Conservation (phyloP, 2,888 invertebrate genomes). For the Halictus quadricinctus region DNA sequence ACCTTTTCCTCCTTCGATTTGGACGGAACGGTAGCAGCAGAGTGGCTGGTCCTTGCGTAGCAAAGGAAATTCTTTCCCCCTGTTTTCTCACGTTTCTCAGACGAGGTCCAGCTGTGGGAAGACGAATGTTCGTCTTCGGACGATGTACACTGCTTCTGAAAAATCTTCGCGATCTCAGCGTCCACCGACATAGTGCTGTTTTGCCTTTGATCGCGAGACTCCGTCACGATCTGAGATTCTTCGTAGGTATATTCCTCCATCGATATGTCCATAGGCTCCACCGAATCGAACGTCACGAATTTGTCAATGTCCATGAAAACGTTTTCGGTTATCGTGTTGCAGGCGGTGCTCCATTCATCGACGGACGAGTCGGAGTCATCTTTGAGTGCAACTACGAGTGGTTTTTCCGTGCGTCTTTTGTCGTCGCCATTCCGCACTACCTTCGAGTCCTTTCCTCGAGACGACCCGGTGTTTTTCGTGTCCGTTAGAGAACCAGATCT, state of each 20-base stretch:
- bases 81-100: background rate
- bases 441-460: background rate
- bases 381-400: conserved; percentile 31
- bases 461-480: background rate
- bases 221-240: background rate
- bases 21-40: background rate
- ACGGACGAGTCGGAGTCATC: conserved; percentile 28
- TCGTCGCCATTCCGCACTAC: background rate
- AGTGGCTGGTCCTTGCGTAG: background rate
- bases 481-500: background rate
- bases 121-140: conserved; percentile 41
- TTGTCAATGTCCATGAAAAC: conserved; percentile 20
- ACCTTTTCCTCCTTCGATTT: background rate
- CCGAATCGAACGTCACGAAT: background rate
- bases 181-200: conserved; percentile 19
- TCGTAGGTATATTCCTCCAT: conserved; percentile 26
- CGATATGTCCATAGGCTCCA: conserved; percentile 45
- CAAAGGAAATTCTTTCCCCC: background rate
- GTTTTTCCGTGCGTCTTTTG: background rate
- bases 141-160: conserved; percentile 42
- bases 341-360: conserved; percentile 35
- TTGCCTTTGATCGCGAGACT: background rate
- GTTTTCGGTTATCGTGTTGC: conserved; percentile 12
- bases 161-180: conserved; percentile 48
- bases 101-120: background rate